Percentiles rank a stretch among this genome's conserved stretches.
phyloP scores from a whole-genome alignment of 1,140 invertebrate genomes.

The Drosophila trapezifrons region DNA sequence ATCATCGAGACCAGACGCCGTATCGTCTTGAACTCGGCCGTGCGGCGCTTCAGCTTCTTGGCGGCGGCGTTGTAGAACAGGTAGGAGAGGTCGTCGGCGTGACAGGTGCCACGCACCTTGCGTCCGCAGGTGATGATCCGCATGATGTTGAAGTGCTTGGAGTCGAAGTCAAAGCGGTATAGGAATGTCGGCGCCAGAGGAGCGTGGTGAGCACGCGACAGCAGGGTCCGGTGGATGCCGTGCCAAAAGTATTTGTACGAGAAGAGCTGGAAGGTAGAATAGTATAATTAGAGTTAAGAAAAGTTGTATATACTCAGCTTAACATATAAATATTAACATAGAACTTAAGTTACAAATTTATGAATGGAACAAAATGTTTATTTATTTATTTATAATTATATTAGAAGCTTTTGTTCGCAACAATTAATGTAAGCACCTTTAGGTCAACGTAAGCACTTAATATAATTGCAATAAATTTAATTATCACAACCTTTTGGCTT shows the following conservation, averaged over 20 bases:
- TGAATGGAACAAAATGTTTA: too few relatives aligned
- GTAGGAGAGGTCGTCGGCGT: conserved; percentile 88
- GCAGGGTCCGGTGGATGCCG: conserved; percentile 82
- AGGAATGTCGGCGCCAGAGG: conserved; percentile 83
- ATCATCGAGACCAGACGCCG: conserved; percentile 80
- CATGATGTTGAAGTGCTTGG: conserved; percentile 78
- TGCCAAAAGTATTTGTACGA: conserved; percentile 84
- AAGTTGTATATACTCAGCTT: too few relatives aligned
- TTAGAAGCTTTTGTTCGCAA: neutral
- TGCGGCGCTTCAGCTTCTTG: conserved; percentile 79
- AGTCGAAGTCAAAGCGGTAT: conserved; percentile 84
- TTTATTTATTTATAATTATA: neutral
- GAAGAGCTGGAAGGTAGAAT: too few relatives aligned
- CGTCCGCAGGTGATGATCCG: conserved; percentile 83
- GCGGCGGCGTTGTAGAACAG: conserved; percentile 86
- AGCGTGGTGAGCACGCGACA: conserved; percentile 72
- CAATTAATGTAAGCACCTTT: neutral
- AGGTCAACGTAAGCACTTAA: neutral
- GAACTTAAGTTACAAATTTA: neutral
- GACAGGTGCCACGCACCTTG: conserved; percentile 85
- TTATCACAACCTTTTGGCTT: neutral
- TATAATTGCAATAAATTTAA: neutral
- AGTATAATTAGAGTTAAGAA: too few relatives aligned
- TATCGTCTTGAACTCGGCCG: conserved; percentile 83
- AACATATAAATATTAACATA: too few relatives aligned